Conservation (phyloP, 2,797 vertebrate genomes). For the Crenuchus spilurus region DNA sequence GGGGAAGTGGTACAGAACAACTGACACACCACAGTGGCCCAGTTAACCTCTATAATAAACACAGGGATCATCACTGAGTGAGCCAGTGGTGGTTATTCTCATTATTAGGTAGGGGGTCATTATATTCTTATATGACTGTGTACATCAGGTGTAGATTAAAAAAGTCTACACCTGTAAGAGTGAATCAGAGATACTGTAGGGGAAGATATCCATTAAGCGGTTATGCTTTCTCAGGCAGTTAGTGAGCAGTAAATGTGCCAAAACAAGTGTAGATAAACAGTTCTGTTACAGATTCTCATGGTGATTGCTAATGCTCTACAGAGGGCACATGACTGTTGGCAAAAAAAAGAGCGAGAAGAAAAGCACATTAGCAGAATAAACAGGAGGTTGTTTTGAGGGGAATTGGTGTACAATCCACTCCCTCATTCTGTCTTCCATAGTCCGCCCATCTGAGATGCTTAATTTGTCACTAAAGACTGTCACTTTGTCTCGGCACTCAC, state of each 20-base stretch:
- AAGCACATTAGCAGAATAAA: neutral
- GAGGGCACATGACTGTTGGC: neutral
- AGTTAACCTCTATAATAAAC: too few species aligned
- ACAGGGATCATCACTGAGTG: too few species aligned
- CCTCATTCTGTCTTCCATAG: neutral
- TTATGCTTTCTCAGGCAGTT: neutral
- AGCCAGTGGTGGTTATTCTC: too few species aligned
- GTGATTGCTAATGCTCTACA: neutral
- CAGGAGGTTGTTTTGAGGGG: neutral
- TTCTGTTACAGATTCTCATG: neutral
- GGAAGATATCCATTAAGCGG: too few species aligned
- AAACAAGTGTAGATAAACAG: neutral
- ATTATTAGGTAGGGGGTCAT: too few species aligned
- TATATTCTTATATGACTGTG: too few species aligned
- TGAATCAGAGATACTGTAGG: too few species aligned
- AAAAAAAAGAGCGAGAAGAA: neutral
- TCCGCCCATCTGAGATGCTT: neutral
- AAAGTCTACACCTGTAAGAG: too few species aligned
- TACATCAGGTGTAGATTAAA: too few species aligned
- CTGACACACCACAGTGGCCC: too few species aligned
- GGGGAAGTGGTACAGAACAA: too few species aligned
- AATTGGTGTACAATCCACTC: neutral
- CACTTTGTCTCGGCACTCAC: conserved; percentile 21
- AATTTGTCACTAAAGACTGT: conserved; percentile 9
- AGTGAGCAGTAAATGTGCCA: neutral